Percentiles rank a stretch among this genome's conserved stretches.
Conservation (phyloP, 2,888 invertebrate genomes). For the Perithous albicinctus region DNA sequence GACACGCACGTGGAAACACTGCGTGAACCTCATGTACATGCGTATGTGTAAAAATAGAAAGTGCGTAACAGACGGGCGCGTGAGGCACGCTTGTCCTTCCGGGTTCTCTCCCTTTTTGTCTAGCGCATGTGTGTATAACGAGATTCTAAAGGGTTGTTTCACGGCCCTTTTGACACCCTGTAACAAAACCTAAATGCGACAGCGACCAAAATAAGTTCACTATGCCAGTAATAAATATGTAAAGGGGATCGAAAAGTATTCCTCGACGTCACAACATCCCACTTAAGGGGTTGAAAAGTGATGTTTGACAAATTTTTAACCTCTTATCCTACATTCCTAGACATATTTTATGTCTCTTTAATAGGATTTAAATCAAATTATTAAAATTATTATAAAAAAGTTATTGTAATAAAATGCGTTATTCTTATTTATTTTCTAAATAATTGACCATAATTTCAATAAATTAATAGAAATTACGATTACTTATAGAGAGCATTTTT, state of each 20-base stretch:
- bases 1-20: conserved; percentile 47
- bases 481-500: no score
- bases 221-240: neutral
- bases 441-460: no score
- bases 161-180: conserved; percentile 19
- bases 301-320: neutral
- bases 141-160: conserved; percentile 55
- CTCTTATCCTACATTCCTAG: neutral
- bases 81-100: conserved; percentile 41
- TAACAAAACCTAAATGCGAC: neutral
- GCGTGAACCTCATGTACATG: conserved; percentile 23
- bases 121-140: neutral
- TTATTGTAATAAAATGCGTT: neutral
- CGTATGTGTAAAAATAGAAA: conserved; percentile 55
- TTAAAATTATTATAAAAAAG: no score
- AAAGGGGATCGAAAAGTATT: neutral
- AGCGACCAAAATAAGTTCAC: neutral
- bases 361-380: neutral
- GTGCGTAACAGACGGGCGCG: conserved; percentile 56
- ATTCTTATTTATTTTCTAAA: neutral
- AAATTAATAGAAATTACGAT: no score
- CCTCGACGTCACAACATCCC: neutral
- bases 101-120: conserved; percentile 35
- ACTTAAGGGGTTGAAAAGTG: neutral
- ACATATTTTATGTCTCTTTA: neutral